Conservation (phyloP, 1,140 invertebrate species). For the Drosophila orena region DNA sequence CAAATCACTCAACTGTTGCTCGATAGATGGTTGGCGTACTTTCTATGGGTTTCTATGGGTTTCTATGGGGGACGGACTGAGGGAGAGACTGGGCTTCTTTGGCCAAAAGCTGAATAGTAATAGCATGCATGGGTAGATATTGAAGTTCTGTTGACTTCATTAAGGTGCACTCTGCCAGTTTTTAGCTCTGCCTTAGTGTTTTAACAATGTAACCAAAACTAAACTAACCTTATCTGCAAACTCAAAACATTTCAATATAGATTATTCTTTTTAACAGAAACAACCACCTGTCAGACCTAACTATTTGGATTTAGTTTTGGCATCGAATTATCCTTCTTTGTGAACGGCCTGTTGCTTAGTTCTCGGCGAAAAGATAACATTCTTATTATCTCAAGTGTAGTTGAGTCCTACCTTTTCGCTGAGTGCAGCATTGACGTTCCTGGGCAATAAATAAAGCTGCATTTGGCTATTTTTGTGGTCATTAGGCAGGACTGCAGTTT, state of each 20-base stretch:
- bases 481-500: constrained; percentile 70
- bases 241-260: no score
- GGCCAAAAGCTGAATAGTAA: constrained; percentile 11
- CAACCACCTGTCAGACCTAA: no score
- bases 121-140: background rate
- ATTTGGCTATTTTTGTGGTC: constrained; percentile 77
- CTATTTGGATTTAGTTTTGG: no score
- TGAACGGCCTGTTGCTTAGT: no score
- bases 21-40: constrained; percentile 14
- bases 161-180: background rate
- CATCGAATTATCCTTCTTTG: no score
- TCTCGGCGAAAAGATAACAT: no score
- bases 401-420: background rate
- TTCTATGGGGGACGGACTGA: background rate
- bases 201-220: no score
- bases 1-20: constrained; percentile 58
- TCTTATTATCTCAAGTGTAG: background rate
- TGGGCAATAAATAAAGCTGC: constrained; percentile 72
- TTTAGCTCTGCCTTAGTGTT: no score
- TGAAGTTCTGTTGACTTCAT: background rate
- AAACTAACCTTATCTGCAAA: no score
- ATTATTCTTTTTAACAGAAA: no score
- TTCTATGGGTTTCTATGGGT: background rate
- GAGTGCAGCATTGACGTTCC: constrained; percentile 41
- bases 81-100: background rate